phyloP scores from a whole-genome alignment of 2,888 invertebrate genomes.

The Diaperis boleti region DNA sequence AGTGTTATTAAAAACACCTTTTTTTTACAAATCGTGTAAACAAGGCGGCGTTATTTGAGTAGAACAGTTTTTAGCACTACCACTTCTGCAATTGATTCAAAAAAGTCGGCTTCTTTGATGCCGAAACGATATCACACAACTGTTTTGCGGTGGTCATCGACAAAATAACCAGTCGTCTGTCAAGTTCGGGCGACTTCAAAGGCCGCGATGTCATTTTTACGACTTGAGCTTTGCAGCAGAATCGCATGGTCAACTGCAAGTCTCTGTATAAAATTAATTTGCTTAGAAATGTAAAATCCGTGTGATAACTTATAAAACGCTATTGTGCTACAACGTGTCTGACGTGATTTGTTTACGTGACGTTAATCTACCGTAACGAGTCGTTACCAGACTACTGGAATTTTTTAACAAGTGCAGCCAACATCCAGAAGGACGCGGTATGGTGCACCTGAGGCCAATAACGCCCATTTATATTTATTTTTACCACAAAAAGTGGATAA shows the following conservation, averaged over 20 bases:
- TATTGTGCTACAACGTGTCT: constrained; percentile 7
- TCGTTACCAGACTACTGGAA: constrained; percentile 12
- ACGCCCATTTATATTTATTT: too few relatives aligned
- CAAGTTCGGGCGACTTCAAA: not conserved
- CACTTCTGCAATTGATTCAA: too few relatives aligned
- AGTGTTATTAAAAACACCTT: too few relatives aligned
- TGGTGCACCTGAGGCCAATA: too few relatives aligned
- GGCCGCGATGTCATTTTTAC: not conserved
- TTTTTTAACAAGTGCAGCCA: constrained; percentile 4
- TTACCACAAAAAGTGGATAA: too few relatives aligned
- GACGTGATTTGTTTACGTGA: constrained; percentile 18
- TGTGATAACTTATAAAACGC: constrained; percentile 15
- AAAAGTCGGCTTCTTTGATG: not conserved
- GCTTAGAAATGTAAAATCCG: constrained; percentile 9
- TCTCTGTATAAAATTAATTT: constrained; percentile 5
- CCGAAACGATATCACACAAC: not conserved
- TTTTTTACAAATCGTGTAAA: too few relatives aligned
- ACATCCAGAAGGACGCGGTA: not conserved
- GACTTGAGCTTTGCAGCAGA: not conserved
- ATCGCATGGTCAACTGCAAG: not conserved
- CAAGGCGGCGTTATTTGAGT: too few relatives aligned
- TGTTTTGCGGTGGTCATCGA: not conserved
- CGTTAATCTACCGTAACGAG: constrained; percentile 7
- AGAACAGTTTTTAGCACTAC: not conserved
- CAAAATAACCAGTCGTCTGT: not conserved